A percentile compares a stretch with the other conserved stretches of the same genome.
Evolutionary conservation across 2,888 invertebrate species (phyloP).

Genomic region (Euphydryas editha): DNA sequence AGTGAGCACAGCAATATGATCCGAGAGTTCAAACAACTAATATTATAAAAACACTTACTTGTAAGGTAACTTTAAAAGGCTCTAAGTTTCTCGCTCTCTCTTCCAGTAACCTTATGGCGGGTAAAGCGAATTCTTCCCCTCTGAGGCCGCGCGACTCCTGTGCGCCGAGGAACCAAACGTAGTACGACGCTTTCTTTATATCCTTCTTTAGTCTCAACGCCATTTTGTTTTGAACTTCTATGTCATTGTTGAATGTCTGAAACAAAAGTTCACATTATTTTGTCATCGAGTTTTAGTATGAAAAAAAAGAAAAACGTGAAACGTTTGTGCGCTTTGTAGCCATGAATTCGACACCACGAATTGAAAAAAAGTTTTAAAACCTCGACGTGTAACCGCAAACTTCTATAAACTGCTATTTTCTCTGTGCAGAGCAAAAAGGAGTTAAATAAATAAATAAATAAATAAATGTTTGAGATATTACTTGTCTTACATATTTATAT

Average conservation of each 20-base stretch:
- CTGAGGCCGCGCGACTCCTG: slow-evolving; percentile 95
- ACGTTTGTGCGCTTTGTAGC: background rate
- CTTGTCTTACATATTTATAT: too few species aligned
- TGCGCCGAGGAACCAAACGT: slow-evolving; percentile 97
- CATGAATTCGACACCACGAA: too few species aligned
- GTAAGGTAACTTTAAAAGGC: slow-evolving; percentile 95
- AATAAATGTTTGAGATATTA: too few species aligned
- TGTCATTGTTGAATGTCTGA: slow-evolving; percentile 72
- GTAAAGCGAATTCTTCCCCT: slow-evolving; percentile 93
- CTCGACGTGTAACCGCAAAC: too few species aligned
- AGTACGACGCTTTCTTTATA: slow-evolving; percentile 95
- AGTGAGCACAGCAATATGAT: too few species aligned
- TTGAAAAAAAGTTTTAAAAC: too few species aligned
- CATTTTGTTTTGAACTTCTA: slow-evolving; percentile 82
- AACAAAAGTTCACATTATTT: slow-evolving; percentile 49
- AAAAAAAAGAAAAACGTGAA: slow-evolving; percentile 1
- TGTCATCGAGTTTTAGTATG: background rate
- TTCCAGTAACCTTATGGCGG: slow-evolving; percentile 92
- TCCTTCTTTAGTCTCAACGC: slow-evolving; percentile 92
- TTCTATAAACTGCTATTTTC: too few species aligned
- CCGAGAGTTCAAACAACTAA: too few species aligned
- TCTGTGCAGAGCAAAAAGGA: too few species aligned
- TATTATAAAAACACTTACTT: slow-evolving; percentile 72
- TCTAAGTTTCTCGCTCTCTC: slow-evolving; percentile 93
- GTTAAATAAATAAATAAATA: too few species aligned